Evolutionary conservation across 2,113 vertebrate genomes (phyloP).

Genomic region (Pomatostomus ruficeps): DNA sequence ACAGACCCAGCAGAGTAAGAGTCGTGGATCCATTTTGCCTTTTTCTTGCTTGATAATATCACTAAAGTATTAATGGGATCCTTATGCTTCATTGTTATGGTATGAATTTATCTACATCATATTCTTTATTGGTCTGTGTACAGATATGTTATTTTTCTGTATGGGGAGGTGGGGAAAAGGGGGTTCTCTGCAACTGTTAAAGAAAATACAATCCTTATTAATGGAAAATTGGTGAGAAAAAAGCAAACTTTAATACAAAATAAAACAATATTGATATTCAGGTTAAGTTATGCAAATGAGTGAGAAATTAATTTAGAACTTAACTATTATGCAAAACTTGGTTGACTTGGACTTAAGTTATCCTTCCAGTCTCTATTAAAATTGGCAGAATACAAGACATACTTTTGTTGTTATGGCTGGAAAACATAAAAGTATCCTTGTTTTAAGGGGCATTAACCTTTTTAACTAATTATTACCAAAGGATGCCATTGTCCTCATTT

Average conservation of each 20-base stretch:
- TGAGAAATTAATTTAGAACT: neutral
- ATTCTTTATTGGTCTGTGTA: slow-evolving; percentile 34
- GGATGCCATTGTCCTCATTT: neutral
- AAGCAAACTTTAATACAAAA: neutral
- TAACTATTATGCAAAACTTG: neutral
- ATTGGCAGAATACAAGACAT: neutral
- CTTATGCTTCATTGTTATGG: slow-evolving; percentile 49
- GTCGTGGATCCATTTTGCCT: slow-evolving; percentile 49
- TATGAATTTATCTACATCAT: slow-evolving; percentile 47
- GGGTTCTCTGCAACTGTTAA: neutral
- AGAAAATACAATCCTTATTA: neutral
- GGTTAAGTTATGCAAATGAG: neutral
- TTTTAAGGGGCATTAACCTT: neutral
- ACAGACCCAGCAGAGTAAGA: slow-evolving; percentile 51
- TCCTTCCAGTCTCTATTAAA: neutral
- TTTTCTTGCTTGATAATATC: slow-evolving; percentile 67
- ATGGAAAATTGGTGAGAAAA: neutral
- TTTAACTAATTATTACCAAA: neutral
- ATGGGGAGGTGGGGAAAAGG: neutral
- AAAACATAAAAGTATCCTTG: neutral
- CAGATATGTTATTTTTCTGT: neutral
- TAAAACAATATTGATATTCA: neutral
- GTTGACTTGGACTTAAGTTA: neutral
- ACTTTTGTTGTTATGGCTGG: neutral
- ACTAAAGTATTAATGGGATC: slow-evolving; percentile 67